These are phyloP conservation scores for Onychorhynchus coronatus DNA, from an alignment of 2,113 vertebrate genomes.

Conservation along the genomic window DNA sequence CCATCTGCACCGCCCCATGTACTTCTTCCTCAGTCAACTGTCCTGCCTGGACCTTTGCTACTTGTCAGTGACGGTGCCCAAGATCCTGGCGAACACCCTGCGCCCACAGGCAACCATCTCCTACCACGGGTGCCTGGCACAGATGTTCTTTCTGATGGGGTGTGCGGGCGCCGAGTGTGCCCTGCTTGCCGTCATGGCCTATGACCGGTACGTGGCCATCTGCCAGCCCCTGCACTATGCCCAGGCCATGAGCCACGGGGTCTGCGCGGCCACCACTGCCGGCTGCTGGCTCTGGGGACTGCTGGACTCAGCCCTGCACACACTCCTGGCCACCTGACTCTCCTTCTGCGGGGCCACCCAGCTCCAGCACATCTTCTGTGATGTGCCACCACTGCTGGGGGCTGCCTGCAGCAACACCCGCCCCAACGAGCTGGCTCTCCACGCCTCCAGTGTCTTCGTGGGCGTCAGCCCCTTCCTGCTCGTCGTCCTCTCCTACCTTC, in stretches of 20 bases:
- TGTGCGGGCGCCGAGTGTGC: background rate
- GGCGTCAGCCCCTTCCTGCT: conserved; percentile 20
- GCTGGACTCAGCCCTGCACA: background rate
- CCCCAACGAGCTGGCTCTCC: background rate
- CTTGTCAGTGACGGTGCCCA: background rate
- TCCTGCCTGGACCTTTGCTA: conserved; percentile 43
- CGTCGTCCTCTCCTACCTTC: background rate
- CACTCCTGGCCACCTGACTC: background rate
- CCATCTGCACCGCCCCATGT: conserved; percentile 43
- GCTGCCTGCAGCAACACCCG: background rate
- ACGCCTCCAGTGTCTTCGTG: background rate
- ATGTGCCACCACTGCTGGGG: background rate
- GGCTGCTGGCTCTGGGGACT: conserved; percentile 39
- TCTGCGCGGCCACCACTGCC: accelerated
- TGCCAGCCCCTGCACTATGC: background rate
- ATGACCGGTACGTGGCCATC: background rate
- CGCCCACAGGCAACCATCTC: background rate
- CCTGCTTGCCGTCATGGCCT: conserved; percentile 31
- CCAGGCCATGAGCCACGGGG: background rate
- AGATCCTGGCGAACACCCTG: background rate
- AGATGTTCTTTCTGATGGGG: conserved; percentile 19
- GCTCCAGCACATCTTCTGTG: conserved; percentile 51
- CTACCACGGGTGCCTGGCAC: background rate
- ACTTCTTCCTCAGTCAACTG: conserved; percentile 46
- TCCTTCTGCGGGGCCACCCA: background rate